A percentile compares a stretch with the other conserved stretches of the same genome.
phyloP scores from a whole-genome alignment of 2,797 vertebrate genomes.

The Peromyscus nudipes region DNA sequence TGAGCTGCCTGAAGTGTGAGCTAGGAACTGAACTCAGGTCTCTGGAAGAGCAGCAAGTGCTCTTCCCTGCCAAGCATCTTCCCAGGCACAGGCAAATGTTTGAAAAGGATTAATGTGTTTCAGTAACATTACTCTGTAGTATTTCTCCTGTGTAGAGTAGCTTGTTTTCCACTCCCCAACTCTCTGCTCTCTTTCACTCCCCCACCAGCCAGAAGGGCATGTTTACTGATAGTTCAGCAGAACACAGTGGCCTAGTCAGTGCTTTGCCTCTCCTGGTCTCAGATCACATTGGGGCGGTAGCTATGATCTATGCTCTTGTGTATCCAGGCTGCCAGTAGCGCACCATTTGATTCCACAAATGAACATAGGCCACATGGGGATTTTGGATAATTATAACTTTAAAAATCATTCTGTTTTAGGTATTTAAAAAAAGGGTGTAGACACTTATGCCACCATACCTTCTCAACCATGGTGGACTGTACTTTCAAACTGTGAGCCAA shows the following conservation, averaged over 20 bases:
- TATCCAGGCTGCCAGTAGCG: not conserved
- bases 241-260: not conserved
- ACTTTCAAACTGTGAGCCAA: no score
- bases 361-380: not conserved
- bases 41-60: not conserved
- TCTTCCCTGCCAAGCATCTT: not conserved
- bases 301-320: not conserved
- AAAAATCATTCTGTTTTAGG: not conserved
- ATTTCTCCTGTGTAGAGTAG: not conserved
- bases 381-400: slow-evolving; percentile 31
- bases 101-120: not conserved
- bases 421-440: no score
- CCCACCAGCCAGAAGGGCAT: not conserved
- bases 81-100: not conserved
- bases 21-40: not conserved
- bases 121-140: no score
- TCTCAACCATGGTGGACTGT: no score
- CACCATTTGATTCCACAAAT: not conserved
- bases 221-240: not conserved
- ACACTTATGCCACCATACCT: no score
- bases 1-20: not conserved
- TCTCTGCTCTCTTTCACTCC: not conserved
- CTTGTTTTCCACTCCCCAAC: accelerated
- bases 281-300: not conserved
- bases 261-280: not conserved